These are phyloP conservation scores for Tetranychus truncatus DNA, from an alignment of 2,888 invertebrate species.

Conservation along the genomic window DNA sequence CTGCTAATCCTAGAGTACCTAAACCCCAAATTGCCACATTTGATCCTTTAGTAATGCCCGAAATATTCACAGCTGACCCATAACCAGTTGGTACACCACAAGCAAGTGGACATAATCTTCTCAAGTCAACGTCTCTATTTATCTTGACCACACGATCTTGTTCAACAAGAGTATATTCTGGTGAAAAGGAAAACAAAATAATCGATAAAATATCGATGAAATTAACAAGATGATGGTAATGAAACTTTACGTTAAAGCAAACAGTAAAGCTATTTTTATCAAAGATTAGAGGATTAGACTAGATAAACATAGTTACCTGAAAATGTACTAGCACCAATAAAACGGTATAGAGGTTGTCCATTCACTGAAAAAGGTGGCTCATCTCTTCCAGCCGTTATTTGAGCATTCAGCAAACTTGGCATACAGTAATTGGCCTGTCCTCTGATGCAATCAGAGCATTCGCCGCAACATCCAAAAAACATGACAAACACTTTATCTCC, in stretches of 20 bases:
- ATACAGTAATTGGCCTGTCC: neutral
- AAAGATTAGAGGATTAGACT: too few relatives aligned
- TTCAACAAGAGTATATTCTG: neutral
- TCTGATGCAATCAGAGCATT: neutral
- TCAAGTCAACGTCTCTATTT: constrained; percentile 15
- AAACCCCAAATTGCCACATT: constrained; percentile 34
- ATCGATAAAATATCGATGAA: neutral
- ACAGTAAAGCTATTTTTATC: too few relatives aligned
- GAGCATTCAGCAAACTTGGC: neutral
- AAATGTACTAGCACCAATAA: neutral
- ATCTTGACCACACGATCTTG: constrained; percentile 2
- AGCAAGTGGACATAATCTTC: constrained; percentile 19
- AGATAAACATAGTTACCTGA: neutral
- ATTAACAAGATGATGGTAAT: neutral
- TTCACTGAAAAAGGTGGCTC: neutral
- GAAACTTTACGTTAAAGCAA: neutral
- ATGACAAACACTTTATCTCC: constrained; percentile 17
- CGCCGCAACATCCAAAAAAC: neutral
- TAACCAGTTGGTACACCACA: constrained; percentile 26
- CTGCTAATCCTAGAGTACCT: constrained; percentile 34
- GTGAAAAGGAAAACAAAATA: too few relatives aligned
- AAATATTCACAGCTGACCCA: constrained; percentile 23
- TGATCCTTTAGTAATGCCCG: constrained; percentile 31
- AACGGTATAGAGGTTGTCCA: neutral
- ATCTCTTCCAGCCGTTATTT: neutral